phyloP scores from a whole-genome alignment of 2,113 vertebrate genomes.

The Gymnogyps californianus region DNA sequence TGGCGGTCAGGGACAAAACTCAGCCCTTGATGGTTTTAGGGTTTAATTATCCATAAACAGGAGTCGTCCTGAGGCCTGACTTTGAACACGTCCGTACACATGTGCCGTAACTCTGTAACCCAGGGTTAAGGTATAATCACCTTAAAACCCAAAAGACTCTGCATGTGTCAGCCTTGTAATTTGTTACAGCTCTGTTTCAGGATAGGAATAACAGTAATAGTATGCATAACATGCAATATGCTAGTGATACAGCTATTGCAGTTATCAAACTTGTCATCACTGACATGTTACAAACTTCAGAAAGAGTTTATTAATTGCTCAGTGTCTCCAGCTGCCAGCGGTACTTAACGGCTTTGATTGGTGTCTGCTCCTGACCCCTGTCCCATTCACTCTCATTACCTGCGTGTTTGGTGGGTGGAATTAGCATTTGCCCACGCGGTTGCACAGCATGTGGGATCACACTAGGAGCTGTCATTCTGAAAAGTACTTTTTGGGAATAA shows the following conservation, averaged over 20 bases:
- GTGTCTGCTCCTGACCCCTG: not conserved
- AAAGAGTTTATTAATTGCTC: constrained; percentile 5
- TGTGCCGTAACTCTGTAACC: not conserved
- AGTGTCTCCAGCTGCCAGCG: not conserved
- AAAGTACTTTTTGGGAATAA: not conserved
- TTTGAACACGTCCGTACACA: not conserved
- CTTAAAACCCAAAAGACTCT: not conserved
- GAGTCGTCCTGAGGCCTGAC: not conserved
- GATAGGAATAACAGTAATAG: not conserved
- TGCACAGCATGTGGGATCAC: not conserved
- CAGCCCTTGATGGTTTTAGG: not conserved
- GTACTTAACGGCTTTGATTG: not conserved
- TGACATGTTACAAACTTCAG: not conserved
- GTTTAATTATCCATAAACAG: not conserved
- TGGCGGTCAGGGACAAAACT: not conserved
- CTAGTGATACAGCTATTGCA: not conserved
- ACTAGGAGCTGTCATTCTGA: not conserved
- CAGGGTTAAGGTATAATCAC: not conserved
- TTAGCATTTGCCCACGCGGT: not conserved
- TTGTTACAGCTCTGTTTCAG: not conserved
- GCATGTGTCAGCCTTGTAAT: not conserved
- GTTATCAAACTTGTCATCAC: not conserved
- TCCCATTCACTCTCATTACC: not conserved
- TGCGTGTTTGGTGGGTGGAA: not conserved
- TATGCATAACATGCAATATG: not conserved